phyloP scores from a whole-genome alignment of 2,797 vertebrate species.

The Microhierax caerulescens region DNA sequence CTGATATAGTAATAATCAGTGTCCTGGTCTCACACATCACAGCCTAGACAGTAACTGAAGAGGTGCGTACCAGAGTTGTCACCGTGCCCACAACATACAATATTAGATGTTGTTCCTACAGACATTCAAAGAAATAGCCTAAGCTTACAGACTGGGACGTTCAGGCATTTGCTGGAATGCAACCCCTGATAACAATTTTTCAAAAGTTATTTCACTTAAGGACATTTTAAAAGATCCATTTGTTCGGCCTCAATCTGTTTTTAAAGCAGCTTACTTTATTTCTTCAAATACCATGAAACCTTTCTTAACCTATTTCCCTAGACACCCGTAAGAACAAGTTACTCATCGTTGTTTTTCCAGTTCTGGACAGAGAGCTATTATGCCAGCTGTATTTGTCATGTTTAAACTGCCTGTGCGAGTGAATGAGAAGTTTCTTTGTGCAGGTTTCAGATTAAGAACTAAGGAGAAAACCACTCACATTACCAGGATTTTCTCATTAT shows the following conservation, averaged over 20 bases:
- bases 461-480: background rate
- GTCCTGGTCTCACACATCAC: background rate
- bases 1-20: background rate
- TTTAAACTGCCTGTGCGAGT: background rate
- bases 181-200: background rate
- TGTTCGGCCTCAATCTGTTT: background rate
- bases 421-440: background rate
- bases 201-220: background rate
- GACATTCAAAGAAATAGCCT: background rate
- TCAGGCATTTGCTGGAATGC: background rate
- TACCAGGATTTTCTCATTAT: background rate
- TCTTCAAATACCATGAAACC: background rate
- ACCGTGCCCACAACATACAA: background rate
- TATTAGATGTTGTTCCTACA: background rate
- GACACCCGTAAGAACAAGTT: background rate
- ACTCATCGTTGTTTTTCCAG: background rate
- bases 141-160: background rate
- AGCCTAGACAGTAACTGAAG: background rate
- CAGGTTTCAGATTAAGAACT: background rate
- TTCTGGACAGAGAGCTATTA: background rate
- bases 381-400: background rate
- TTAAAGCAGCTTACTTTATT: background rate
- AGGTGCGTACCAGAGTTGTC: background rate
- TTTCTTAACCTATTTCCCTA: background rate
- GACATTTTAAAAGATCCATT: background rate